phyloP scores from a whole-genome alignment of 1,140 invertebrate species.

The Phthorimaea operculella region DNA sequence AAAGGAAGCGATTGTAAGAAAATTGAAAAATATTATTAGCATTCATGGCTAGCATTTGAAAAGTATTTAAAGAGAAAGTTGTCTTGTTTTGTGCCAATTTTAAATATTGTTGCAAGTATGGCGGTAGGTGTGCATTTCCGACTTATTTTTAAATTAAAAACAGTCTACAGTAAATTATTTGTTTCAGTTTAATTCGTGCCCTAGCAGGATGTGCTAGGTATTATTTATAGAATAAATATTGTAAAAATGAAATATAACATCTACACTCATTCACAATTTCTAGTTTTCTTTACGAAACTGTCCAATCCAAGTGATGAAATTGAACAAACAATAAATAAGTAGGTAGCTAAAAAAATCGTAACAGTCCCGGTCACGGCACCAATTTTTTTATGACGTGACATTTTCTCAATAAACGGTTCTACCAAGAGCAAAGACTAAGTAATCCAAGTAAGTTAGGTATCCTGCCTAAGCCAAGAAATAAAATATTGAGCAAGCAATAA shows the following conservation, averaged over 20 bases:
- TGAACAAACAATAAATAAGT: too few relatives aligned
- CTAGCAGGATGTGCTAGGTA: slow-evolving; percentile 1
- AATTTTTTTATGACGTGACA: too few relatives aligned
- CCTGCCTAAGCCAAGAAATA: too few relatives aligned
- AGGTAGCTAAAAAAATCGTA: too few relatives aligned
- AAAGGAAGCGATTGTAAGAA: not conserved
- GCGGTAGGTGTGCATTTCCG: slow-evolving; percentile 14
- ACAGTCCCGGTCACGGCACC: too few relatives aligned
- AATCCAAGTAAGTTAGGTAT: too few relatives aligned
- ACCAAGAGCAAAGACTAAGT: too few relatives aligned
- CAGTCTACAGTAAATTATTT: not conserved
- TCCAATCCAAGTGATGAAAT: too few relatives aligned
- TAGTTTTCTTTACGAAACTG: slow-evolving; percentile 3
- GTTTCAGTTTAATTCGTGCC: not conserved
- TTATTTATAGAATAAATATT: slow-evolving; percentile 5
- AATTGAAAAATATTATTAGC: not conserved
- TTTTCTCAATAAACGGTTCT: too few relatives aligned
- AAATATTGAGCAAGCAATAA: too few relatives aligned
- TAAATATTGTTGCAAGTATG: slow-evolving; percentile 15
- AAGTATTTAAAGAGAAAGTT: slow-evolving; percentile 13
- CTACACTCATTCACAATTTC: slow-evolving; percentile 3
- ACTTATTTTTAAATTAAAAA: slow-evolving; percentile 1
- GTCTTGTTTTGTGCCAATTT: slow-evolving; percentile 34
- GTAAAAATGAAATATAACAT: slow-evolving; percentile 7
- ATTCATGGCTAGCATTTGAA: not conserved